phyloP scores from a whole-genome alignment of 92 coral and sea anemone genomes.

The Umimayanthus kanabou region DNA sequence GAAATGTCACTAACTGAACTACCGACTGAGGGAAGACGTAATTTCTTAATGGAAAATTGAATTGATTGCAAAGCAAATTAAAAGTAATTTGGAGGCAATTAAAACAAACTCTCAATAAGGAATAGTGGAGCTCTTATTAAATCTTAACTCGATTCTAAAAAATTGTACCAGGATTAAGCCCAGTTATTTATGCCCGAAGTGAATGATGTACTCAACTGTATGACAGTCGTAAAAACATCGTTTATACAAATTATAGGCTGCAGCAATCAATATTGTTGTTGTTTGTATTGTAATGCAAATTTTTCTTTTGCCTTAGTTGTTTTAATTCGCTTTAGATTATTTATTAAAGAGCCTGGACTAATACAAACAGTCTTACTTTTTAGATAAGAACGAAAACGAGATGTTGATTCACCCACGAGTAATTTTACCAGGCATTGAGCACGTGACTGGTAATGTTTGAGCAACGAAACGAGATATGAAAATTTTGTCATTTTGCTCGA shows the following conservation, averaged over 20 bases:
- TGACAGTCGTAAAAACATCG: background rate
- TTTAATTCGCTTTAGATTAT: background rate
- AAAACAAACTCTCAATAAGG: background rate
- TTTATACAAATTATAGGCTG: background rate
- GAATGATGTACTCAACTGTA: background rate
- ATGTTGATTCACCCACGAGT: background rate
- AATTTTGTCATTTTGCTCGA: background rate
- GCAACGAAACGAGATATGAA: conserved; percentile 23
- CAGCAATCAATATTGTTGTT: conserved; percentile 1
- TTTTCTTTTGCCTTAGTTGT: background rate
- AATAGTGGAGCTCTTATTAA: background rate
- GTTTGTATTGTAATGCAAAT: conserved; percentile 23
- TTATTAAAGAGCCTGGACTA: background rate
- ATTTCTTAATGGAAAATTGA: background rate
- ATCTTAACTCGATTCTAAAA: background rate
- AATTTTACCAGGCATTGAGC: too few species aligned
- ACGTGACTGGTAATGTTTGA: background rate
- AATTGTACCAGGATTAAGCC: too few species aligned
- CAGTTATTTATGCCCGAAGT: background rate
- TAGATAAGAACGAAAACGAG: too few species aligned
- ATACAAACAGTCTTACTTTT: background rate
- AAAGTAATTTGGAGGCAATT: conserved; percentile 9
- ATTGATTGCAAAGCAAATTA: background rate
- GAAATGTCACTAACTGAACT: background rate
- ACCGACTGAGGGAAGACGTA: background rate